Base-by-base conservation (phyloP, 2,888 invertebrate genomes). In the Drosophila vallismaia region DNA sequence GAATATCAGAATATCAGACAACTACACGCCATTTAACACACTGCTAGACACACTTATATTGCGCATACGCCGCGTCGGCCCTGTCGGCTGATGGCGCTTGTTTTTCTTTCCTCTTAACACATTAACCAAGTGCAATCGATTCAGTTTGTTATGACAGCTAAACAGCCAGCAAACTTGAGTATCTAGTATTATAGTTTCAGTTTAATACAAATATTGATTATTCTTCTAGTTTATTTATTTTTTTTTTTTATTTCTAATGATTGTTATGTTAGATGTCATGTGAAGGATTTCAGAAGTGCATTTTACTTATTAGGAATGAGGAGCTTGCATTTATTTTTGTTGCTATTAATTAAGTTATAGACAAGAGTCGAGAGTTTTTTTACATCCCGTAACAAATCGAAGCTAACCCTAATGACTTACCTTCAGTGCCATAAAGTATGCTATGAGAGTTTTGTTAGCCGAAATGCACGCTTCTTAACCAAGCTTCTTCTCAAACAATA, bases 371-470 rank as follows among this genome's bases (percentile, higher is more conserved):
- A 42, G 40, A 8, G 7, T n/a, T 42, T 59, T 49, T 63, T 50
- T 63, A 59, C 50, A 50, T 29, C 3, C 6, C 10, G 24, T 24
- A 45, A 46, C 40, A 14, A n/a, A n/a, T 36, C 36, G 40, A 31
- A 38, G 12, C 31, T 60, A 63, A 50, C 42, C 62, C 29, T 58
- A 74, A 52, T 44, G 29, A 40, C 52, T 67, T 58, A 36, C 48
- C 44, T 48, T 36, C 66, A 78, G 76, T 80, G 78, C 82, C 83
- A 66, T 59, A 80, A 40, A 63, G 64, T 64, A 52, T 53, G 63
- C 63, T 38, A 26, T 42, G 50, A 45, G 42, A 45, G 36, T 7
- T 44, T 29, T 19, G 52, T 9, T 19, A 40, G 56, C 36, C 29
- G 42, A 42, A 57, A 31, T 52, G 63, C 64, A 64, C 64, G 64